These are phyloP conservation scores for Drosophila kurseongensis DNA, from an alignment of 1,140 invertebrate genomes.

Conservation along the genomic window DNA sequence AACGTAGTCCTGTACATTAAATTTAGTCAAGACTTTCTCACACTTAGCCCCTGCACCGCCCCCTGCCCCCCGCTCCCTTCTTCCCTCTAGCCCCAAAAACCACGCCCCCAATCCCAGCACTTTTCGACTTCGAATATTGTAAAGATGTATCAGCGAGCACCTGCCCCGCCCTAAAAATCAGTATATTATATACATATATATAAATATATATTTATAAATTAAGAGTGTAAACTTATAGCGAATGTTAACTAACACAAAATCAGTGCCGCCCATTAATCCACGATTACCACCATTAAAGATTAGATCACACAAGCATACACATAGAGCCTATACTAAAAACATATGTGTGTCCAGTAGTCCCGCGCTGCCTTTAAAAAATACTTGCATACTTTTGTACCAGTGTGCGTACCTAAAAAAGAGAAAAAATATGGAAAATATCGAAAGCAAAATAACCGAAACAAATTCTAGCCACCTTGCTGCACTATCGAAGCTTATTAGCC, in stretches of 20 bases:
- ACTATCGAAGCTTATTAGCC: constrained; percentile 62
- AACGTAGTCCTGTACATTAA: constrained; percentile 71
- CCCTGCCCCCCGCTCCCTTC: not conserved
- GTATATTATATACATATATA: constrained; percentile 38
- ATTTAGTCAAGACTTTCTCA: constrained; percentile 57
- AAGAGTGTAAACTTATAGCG: constrained; percentile 64
- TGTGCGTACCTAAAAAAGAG: constrained; percentile 71
- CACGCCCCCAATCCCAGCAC: constrained; percentile 6
- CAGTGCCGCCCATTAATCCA: constrained; percentile 82
- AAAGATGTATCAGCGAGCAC: constrained; percentile 49
- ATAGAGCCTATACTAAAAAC: constrained; percentile 43
- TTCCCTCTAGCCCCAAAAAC: not conserved
- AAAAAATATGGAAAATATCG: constrained; percentile 24
- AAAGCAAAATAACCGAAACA: constrained; percentile 25
- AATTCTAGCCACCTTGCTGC: constrained; percentile 52
- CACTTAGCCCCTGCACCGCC: constrained; percentile 40
- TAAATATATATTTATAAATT: constrained; percentile 49
- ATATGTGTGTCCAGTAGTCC: constrained; percentile 73
- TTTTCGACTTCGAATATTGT: constrained; percentile 39
- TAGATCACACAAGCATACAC: constrained; percentile 55
- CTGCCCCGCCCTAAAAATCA: constrained; percentile 24
- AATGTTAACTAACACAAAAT: constrained; percentile 83
- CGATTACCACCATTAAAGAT: constrained; percentile 81
- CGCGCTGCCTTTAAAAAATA: constrained; percentile 74
- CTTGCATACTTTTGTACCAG: constrained; percentile 81